phyloP scores from a whole-genome alignment of 1,140 invertebrate genomes.

The Lethrus apterus region DNA sequence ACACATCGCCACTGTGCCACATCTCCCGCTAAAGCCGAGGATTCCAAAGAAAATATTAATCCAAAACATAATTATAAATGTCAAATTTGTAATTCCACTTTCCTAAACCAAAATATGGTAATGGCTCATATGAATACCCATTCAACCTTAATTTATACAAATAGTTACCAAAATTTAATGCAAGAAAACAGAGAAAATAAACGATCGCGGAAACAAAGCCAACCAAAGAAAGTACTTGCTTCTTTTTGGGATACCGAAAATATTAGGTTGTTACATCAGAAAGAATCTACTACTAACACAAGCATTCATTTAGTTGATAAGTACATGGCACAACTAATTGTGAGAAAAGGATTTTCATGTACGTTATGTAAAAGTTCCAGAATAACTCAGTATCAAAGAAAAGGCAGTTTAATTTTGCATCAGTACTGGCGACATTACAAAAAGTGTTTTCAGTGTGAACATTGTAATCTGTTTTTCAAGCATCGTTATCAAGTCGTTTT shows the following conservation, averaged over 20 bases:
- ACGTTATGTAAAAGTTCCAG: slow-evolving; percentile 32
- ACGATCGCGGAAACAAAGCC: slow-evolving; percentile 43
- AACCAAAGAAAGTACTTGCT: slow-evolving; percentile 43
- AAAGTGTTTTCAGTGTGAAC: slow-evolving; percentile 39
- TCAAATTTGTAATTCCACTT: slow-evolving; percentile 40
- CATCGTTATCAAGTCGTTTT: slow-evolving; percentile 43
- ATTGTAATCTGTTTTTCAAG: slow-evolving; percentile 38
- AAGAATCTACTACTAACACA: slow-evolving; percentile 27
- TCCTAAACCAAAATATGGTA: slow-evolving; percentile 41
- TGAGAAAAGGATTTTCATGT: slow-evolving; percentile 32
- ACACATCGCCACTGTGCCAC: slow-evolving; percentile 40
- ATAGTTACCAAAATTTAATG: slow-evolving; percentile 20
- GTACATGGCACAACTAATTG: slow-evolving; percentile 34
- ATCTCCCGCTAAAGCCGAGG: slow-evolving; percentile 41
- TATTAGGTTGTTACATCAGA: slow-evolving; percentile 29
- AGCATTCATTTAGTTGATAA: slow-evolving; percentile 28
- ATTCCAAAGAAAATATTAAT: slow-evolving; percentile 37
- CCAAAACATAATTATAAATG: slow-evolving; percentile 40
- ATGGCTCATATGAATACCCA: slow-evolving; percentile 46
- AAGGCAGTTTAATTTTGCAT: slow-evolving; percentile 33
- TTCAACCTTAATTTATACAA: slow-evolving; percentile 28
- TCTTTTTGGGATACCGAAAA: slow-evolving; percentile 31
- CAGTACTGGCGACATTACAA: slow-evolving; percentile 35
- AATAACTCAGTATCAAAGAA: slow-evolving; percentile 35
- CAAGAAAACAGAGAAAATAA: slow-evolving; percentile 30